These are phyloP conservation scores for Phengaris alcon DNA, from an alignment of 2,888 invertebrate species.

Conservation along the genomic window DNA sequence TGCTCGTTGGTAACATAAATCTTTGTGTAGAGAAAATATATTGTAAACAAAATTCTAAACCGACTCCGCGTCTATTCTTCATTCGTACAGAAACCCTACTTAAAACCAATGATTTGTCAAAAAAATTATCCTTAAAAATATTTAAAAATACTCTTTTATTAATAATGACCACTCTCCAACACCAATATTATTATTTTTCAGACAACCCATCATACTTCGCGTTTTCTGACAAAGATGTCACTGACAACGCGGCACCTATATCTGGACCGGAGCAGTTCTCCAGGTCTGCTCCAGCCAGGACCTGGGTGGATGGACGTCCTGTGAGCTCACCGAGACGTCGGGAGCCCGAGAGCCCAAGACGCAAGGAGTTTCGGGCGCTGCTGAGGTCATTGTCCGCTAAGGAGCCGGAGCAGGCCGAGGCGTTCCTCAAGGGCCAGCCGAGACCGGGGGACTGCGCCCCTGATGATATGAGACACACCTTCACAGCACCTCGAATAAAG, in stretches of 20 bases:
- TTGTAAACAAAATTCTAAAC: no score
- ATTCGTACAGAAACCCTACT: background rate
- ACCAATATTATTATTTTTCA: slow-evolving; percentile 58
- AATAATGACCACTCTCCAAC: no score
- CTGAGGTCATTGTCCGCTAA: slow-evolving; percentile 83
- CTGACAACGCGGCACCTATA: slow-evolving; percentile 52
- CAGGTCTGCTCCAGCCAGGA: slow-evolving; percentile 83
- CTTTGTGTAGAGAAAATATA: background rate
- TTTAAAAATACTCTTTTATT: no score
- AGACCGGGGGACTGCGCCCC: slow-evolving; percentile 84
- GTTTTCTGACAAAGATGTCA: slow-evolving; percentile 76
- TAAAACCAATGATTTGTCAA: background rate
- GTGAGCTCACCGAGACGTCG: slow-evolving; percentile 61
- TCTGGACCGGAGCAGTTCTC: slow-evolving; percentile 79
- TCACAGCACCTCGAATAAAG: slow-evolving; percentile 71
- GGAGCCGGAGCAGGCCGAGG: slow-evolving; percentile 81
- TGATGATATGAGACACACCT: slow-evolving; percentile 69
- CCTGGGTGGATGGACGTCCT: slow-evolving; percentile 72
- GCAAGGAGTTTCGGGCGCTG: slow-evolving; percentile 79
- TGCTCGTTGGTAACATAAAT: slow-evolving; percentile 38
- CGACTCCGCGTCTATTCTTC: no score
- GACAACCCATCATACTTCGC: slow-evolving; percentile 90
- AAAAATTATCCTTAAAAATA: no score
- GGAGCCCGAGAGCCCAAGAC: slow-evolving; percentile 67
- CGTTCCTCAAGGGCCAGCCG: slow-evolving; percentile 84